phyloP scores from a whole-genome alignment of 2,888 invertebrate species.

The Ochropleura leucogaster region DNA sequence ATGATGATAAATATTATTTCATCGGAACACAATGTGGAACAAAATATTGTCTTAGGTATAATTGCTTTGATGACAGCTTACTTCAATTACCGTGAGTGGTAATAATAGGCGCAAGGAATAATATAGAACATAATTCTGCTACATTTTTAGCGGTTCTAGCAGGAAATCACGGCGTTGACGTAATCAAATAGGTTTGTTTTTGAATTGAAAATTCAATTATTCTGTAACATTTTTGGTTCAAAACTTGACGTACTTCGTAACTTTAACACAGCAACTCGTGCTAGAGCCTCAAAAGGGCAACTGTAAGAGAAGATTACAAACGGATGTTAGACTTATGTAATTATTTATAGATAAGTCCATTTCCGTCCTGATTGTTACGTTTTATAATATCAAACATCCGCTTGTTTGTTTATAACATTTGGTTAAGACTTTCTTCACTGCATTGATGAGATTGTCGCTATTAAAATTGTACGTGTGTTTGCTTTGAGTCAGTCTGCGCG shows the following conservation, averaged over 20 bases:
- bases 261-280: too few species aligned
- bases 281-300: background rate
- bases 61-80: background rate
- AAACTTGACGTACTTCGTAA: too few species aligned
- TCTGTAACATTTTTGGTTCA: too few species aligned
- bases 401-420: constrained; percentile 71
- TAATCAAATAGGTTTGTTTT: too few species aligned
- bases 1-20: constrained; percentile 34
- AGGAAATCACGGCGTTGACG: too few species aligned
- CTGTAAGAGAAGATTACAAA: background rate
- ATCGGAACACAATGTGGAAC: constrained; percentile 13
- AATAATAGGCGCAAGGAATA: background rate
- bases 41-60: constrained; percentile 26
- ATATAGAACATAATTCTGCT: background rate
- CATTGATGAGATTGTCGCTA: constrained; percentile 70
- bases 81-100: background rate
- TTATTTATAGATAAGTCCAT: constrained; percentile 58
- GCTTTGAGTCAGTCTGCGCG: constrained; percentile 86
- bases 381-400: constrained; percentile 79
- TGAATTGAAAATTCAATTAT: too few species aligned
- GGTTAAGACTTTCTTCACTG: constrained; percentile 70
- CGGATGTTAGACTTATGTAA: constrained; percentile 9
- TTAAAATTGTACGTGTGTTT: constrained; percentile 72
- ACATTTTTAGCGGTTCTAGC: background rate
- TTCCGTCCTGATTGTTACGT: constrained; percentile 73